Base-by-base conservation (phyloP, 1,140 invertebrate species). In the Drosophila chauvacae region DNA sequence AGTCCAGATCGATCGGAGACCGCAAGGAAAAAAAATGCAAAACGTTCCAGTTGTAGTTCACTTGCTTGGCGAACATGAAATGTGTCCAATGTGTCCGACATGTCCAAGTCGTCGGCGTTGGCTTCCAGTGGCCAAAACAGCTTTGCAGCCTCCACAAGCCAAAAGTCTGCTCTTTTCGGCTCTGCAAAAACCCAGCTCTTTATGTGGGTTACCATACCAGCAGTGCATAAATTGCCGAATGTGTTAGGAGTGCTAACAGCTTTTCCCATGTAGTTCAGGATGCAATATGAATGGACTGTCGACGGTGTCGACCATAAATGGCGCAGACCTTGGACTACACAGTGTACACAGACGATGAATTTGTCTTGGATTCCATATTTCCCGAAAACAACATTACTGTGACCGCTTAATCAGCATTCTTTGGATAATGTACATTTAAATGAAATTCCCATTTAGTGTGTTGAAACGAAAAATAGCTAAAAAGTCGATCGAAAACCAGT, bases 1-100 rank as follows among this genome's bases (percentile, higher is more conserved):
- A 56, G 53, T 78, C 74, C 33, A 87, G 83, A 83, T 87, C 76
- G 73, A 90, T 80, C 60, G 30, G 63, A 23, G 50, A 53, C 66
- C 56, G 37, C 35, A 45, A 51, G 37, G 47, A 55, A 63, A 72
- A 72, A 63, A 73, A 78, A 83, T 76, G 71, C 76, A 66, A 82
- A 86, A 63, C 53, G 72, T 56, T 58, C 61, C 76, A 83, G 63
- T 80, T 86, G 71, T 64, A 60, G 76, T 77, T 77, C 77, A 79
- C 69, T 59, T 57, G 68, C 66, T 50, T 64, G 75, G 53, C 60
- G 70, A 62, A 75, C 50, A 80, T 73, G 68, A 81, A 81, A 81
- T 77, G 80, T 78, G 80, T 82, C 80, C 68, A 72, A 70, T 39
- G 66, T 47, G 48, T 56, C 48, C 62, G 33, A 64, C 11, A 44